Conservation (phyloP, 2,888 invertebrate species). For the Acanthoscelides obtectus region DNA sequence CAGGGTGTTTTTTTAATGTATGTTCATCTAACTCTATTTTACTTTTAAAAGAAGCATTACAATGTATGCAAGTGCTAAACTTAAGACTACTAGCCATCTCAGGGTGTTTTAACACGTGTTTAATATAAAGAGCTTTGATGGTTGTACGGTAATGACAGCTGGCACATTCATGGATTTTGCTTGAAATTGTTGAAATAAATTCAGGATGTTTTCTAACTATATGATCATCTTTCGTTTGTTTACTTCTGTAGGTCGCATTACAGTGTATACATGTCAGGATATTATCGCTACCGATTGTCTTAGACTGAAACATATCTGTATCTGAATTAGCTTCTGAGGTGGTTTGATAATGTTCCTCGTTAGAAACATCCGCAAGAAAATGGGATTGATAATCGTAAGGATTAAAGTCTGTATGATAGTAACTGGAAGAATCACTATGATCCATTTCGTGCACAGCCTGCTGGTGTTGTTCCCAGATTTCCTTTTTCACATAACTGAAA, state of each 20-base stretch:
- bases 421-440: background rate
- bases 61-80: background rate
- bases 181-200: background rate
- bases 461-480: background rate
- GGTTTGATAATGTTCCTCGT: background rate
- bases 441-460: background rate
- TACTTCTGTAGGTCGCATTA: background rate
- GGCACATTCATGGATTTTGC: background rate
- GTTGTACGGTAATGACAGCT: background rate
- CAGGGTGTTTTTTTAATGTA: background rate
- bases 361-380: background rate
- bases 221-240: background rate
- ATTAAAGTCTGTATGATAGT: background rate
- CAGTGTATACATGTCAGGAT: background rate
- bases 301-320: background rate
- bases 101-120: background rate
- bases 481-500: background rate
- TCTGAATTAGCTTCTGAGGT: background rate
- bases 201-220: background rate
- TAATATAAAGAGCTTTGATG: background rate
- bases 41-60: background rate
- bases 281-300: background rate
- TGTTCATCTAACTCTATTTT: background rate
- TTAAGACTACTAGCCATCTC: background rate
- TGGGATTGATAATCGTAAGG: background rate